phyloP scores from a whole-genome alignment of 2,888 invertebrate species.

The Sinodicranocentrus sp. region DNA sequence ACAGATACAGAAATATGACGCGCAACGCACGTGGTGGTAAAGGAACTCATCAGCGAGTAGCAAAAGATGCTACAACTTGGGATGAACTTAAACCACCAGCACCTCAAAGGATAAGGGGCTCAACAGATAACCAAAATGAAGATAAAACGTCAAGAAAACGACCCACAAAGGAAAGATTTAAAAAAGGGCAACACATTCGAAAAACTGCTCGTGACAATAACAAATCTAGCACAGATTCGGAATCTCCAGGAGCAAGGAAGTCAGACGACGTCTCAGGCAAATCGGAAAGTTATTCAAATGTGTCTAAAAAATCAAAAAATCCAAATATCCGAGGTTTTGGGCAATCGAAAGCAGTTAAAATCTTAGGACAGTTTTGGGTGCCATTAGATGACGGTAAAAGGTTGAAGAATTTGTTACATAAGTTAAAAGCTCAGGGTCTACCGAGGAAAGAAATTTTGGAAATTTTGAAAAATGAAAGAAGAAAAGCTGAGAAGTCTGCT shows the following conservation, averaged over 20 bases:
- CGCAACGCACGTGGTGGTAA: slow-evolving; percentile 85
- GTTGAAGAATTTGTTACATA: slow-evolving; percentile 82
- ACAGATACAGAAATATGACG: slow-evolving; percentile 83
- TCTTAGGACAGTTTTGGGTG: slow-evolving; percentile 86
- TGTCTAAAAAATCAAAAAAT: background rate
- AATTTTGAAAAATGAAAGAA: slow-evolving; percentile 85
- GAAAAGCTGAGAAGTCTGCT: slow-evolving; percentile 86
- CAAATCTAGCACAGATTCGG: background rate
- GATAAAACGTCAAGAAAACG: slow-evolving; percentile 61
- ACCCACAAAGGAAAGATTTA: slow-evolving; percentile 37
- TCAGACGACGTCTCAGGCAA: too few species aligned
- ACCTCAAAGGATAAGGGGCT: slow-evolving; percentile 37
- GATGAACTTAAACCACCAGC: slow-evolving; percentile 80
- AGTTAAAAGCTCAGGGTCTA: slow-evolving; percentile 83
- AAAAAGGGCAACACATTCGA: background rate
- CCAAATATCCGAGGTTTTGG: slow-evolving; percentile 66
- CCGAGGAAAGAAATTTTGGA: slow-evolving; percentile 84
- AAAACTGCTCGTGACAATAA: background rate
- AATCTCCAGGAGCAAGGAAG: slow-evolving; percentile 76
- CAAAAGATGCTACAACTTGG: slow-evolving; percentile 87
- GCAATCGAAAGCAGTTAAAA: slow-evolving; percentile 76
- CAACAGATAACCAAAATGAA: slow-evolving; percentile 73
- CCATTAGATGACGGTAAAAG: slow-evolving; percentile 85
- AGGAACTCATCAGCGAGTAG: slow-evolving; percentile 85
- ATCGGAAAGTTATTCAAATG: slow-evolving; percentile 78